Percentiles rank a stretch among this genome's conserved stretches.
These are phyloP conservation scores for Drosophila pseudoobscura DNA, from an alignment of 1,140 invertebrate species.

Conservation along the genomic window DNA sequence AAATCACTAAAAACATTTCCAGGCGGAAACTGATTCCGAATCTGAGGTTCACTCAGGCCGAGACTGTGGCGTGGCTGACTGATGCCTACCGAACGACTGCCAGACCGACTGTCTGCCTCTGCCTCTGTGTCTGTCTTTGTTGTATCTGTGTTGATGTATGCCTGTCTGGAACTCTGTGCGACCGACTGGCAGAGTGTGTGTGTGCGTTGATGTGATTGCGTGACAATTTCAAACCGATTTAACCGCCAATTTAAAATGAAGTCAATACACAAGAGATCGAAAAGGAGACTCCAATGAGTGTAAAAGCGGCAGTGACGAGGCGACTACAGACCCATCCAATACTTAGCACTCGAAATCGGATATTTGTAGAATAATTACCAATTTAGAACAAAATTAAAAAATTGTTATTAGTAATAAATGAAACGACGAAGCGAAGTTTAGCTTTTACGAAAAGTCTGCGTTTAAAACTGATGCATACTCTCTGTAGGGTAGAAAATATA, in stretches of 20 bases:
- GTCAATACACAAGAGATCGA: constrained; percentile 70
- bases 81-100: constrained; percentile 12
- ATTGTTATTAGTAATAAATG: too few relatives aligned
- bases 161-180: constrained; percentile 10
- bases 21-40: constrained; percentile 28
- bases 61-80: neutral
- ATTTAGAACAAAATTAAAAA: neutral
- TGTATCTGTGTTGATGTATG: constrained; percentile 33
- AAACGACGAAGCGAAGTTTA: too few relatives aligned
- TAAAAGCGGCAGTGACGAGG: neutral
- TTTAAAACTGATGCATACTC: too few relatives aligned
- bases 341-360: neutral
- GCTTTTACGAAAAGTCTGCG: too few relatives aligned
- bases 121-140: constrained; percentile 34
- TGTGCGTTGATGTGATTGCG: constrained; percentile 68
- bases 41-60: neutral
- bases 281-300: constrained; percentile 17
- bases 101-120: constrained; percentile 4
- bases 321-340: constrained; percentile 1
- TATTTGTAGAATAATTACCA: too few relatives aligned
- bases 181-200: constrained; percentile 18
- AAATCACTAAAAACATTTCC: constrained; percentile 77
- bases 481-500: too few relatives aligned
- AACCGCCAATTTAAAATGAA: constrained; percentile 83
- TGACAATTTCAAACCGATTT: constrained; percentile 82